Evolutionary conservation across 1,140 invertebrate species (phyloP).

Genomic region (Apis florea): DNA sequence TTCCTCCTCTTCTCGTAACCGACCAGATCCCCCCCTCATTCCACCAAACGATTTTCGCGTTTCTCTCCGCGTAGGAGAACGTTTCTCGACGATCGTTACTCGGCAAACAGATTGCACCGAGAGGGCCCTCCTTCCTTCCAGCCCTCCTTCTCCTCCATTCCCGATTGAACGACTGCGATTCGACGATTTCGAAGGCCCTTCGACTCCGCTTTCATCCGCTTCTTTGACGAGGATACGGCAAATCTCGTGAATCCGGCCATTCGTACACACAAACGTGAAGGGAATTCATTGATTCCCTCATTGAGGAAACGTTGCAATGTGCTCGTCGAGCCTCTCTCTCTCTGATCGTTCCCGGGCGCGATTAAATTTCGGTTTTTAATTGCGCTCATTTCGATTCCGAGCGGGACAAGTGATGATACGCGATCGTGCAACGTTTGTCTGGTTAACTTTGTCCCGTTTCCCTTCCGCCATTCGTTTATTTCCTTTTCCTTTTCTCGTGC

Average conservation of each 20-base stretch:
- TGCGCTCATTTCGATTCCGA: neutral
- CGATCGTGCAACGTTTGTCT: neutral
- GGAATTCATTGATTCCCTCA: constrained; percentile 9
- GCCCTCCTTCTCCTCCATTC: neutral
- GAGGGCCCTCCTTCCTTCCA: neutral
- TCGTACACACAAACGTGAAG: neutral
- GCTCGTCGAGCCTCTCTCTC: neutral
- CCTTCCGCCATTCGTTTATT: no score
- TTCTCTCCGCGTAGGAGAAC: neutral
- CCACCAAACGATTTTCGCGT: neutral
- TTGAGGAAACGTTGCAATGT: neutral
- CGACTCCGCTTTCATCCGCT: constrained; percentile 4
- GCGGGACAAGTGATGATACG: neutral
- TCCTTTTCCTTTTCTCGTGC: neutral
- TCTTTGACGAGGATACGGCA: constrained; percentile 8
- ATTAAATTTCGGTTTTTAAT: constrained; percentile 23
- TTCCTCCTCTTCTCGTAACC: rapidly evolving
- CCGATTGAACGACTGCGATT: constrained; percentile 2
- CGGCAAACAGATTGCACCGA: constrained; percentile 6
- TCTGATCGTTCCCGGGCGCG: neutral
- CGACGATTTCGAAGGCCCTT: constrained; percentile 5
- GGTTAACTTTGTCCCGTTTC: neutral
- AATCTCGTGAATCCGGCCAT: neutral
- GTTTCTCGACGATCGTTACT: constrained; percentile 12
- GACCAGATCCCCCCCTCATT: no score